A percentile compares a stretch with the other conserved stretches of the same genome.
Conservation (phyloP, 2,888 invertebrate species). For the Temnothorax ravouxi region DNA sequence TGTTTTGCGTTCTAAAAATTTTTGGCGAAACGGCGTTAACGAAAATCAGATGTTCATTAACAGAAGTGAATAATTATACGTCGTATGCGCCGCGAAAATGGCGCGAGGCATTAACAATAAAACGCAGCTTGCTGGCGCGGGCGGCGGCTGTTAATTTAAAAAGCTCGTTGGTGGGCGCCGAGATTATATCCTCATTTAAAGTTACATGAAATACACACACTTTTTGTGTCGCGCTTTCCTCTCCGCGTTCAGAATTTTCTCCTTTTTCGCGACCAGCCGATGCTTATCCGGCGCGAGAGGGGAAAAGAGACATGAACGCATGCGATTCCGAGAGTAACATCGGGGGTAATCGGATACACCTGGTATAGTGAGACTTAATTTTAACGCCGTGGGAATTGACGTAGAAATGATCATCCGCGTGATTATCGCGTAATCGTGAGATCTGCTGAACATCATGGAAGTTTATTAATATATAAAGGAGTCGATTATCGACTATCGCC, state of each 20-base stretch:
- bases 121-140: conserved; percentile 29
- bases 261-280: conserved; percentile 17
- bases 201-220: conserved; percentile 48
- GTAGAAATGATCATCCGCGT: conserved; percentile 31
- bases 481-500: not conserved
- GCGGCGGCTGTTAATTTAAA: conserved; percentile 47
- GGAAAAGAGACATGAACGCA: conserved; percentile 26
- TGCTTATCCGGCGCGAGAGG: conserved; percentile 30
- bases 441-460: not conserved
- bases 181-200: conserved; percentile 57
- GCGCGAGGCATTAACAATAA: conserved; percentile 50
- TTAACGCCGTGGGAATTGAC: conserved; percentile 24
- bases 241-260: conserved; percentile 34
- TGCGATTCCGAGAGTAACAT: conserved; percentile 15
- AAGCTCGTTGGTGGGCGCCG: conserved; percentile 45
- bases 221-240: conserved; percentile 30
- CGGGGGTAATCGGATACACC: conserved; percentile 46
- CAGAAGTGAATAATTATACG: conserved; percentile 47
- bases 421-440: conserved; percentile 18
- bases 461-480: conserved; percentile 24
- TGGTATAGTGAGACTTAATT: conserved; percentile 41
- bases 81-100: conserved; percentile 11
- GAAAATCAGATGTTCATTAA: conserved; percentile 55
- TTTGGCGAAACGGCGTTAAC: conserved; percentile 28
- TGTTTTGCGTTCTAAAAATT: conserved; percentile 23